Percentiles rank a stretch among this genome's conserved stretches.
Conservation (phyloP, 2,888 invertebrate genomes). For the Tenthredo amoena region DNA sequence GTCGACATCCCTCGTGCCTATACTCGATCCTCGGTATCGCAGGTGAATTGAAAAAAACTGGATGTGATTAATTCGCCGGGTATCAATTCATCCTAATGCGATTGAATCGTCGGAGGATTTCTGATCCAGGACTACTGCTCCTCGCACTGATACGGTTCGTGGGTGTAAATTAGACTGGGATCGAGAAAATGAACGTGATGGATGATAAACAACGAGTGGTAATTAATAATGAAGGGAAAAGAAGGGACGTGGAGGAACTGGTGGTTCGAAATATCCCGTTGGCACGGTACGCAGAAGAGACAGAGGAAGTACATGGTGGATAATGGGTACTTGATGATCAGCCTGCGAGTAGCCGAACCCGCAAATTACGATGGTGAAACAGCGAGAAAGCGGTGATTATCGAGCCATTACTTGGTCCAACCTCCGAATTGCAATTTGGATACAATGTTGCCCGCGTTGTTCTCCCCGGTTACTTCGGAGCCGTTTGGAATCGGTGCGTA, state of each 20-base stretch:
- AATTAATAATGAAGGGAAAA: neutral
- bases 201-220: neutral
- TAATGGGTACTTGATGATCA: neutral
- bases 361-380: slow-evolving; percentile 7
- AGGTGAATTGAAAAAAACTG: neutral
- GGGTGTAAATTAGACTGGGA: neutral
- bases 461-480: neutral
- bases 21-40: neutral
- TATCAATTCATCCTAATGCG: neutral
- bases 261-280: neutral
- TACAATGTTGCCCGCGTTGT: slow-evolving; percentile 9
- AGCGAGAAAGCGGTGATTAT: slow-evolving; percentile 40
- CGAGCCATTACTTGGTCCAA: slow-evolving; percentile 21
- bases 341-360: neutral
- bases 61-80: neutral
- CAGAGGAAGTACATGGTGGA: neutral
- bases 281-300: slow-evolving; percentile 6
- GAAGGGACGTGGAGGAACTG: neutral
- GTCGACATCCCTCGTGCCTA: slow-evolving; percentile 15
- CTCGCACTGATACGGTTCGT: neutral
- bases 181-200: slow-evolving; percentile 9
- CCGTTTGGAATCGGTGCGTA: neutral
- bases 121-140: neutral
- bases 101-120: neutral
- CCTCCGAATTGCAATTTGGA: slow-evolving; percentile 34